A percentile compares a stretch with the other conserved stretches of the same genome.
Evolutionary conservation across 2,797 vertebrate genomes (phyloP).

Genomic region (Coccyzus lansbergi): DNA sequence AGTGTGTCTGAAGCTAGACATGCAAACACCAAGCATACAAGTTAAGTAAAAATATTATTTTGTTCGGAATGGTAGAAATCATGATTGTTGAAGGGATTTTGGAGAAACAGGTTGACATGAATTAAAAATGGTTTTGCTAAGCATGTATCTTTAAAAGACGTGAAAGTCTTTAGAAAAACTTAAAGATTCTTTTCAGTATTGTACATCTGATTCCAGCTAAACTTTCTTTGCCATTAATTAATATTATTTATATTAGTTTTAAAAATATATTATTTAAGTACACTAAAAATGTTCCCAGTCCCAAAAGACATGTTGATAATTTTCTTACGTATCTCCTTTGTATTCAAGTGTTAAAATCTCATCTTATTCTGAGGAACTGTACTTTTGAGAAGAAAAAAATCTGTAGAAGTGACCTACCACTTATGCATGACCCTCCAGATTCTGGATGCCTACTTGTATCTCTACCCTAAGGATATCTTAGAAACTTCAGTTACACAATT

Average conservation of each 20-base stretch:
- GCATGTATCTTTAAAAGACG: neutral
- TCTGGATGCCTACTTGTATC: neutral
- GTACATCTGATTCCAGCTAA: neutral
- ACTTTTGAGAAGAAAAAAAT: neutral
- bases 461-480: conserved; percentile 41
- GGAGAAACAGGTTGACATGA: neutral
- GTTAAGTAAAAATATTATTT: neutral
- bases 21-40: neutral
- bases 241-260: neutral
- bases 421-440: neutral
- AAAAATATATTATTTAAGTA: neutral
- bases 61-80: neutral
- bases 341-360: neutral
- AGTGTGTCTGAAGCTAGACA: neutral
- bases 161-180: neutral
- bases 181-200: neutral
- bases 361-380: neutral
- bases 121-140: neutral
- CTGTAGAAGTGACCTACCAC: neutral
- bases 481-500: conserved; percentile 27
- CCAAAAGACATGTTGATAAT: neutral
- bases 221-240: neutral
- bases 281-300: neutral
- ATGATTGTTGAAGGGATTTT: neutral
- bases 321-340: neutral